A percentile compares a stretch with the other conserved stretches of the same genome.
Conservation (phyloP, 2,888 invertebrate species). For the Heliconius sara region DNA sequence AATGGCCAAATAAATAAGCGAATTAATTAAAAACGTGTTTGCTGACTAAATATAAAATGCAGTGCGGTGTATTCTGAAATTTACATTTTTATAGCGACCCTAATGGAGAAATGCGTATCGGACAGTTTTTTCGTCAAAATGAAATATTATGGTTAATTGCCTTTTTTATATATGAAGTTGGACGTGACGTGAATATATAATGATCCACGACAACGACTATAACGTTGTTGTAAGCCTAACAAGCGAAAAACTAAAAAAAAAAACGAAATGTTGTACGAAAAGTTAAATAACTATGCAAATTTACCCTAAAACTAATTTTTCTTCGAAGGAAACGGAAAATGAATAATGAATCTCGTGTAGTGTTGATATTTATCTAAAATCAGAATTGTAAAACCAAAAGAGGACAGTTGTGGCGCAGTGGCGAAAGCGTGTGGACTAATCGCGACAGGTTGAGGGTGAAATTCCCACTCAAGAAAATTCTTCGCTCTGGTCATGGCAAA, state of each 20-base stretch:
- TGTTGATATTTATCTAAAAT: constrained; percentile 5
- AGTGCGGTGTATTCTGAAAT: constrained; percentile 50
- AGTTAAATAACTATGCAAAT: constrained; percentile 10
- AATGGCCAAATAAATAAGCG: constrained; percentile 65
- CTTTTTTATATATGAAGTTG: constrained; percentile 28
- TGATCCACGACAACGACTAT: not conserved
- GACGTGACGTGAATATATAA: constrained; percentile 29
- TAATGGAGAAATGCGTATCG: constrained; percentile 54
- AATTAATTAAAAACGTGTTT: constrained; percentile 78
- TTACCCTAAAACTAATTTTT: not conserved
- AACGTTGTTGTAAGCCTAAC: not conserved
- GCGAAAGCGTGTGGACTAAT: too few relatives aligned
- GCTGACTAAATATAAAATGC: constrained; percentile 67
- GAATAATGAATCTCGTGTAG: constrained; percentile 6
- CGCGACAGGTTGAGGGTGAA: too few relatives aligned
- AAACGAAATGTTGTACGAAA: not conserved
- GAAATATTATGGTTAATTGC: constrained; percentile 39
- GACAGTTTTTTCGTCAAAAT: constrained; percentile 45
- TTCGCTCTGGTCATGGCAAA: too few relatives aligned
- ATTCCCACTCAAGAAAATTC: too few relatives aligned
- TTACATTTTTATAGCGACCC: constrained; percentile 57
- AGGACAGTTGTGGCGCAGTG: too few relatives aligned
- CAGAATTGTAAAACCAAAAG: not conserved
- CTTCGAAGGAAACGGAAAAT: not conserved
- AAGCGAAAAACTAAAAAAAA: constrained; percentile 1